Evolutionary conservation across 1,140 invertebrate species (phyloP), one percentile per base, ranked within the genome.

Genomic region (Palaemon carinicauda): DNA sequence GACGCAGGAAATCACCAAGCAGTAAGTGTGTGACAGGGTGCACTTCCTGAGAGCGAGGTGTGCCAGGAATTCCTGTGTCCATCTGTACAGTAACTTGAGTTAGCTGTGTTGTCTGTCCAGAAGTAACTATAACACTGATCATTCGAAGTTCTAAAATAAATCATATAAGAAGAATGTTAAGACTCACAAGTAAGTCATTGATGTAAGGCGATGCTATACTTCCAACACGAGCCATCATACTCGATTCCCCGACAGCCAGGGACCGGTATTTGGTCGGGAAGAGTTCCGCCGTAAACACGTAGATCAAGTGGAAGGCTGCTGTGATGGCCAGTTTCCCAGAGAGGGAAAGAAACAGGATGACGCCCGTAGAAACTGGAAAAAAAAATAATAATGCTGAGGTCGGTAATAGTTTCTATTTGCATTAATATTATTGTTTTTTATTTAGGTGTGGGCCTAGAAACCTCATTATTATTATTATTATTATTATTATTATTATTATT

Each of bases 161-260:
- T 19, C 24, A 21, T 27, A 21, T 0, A 21, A 74, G 29, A 74
- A 74, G 31, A 2, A 3, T 27, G 31, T n/a, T n/a, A 50, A 33
- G 1, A 41, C 80, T 81, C 27, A 81, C 80, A 56, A 81, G 19
- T 50, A 81, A 50, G n/a, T 81, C 80, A 27, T 81, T 81, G n/a
- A 81, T 21, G 33, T 69, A 81, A 10, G 80, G 65, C 17, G 80
- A 31, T 1, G 17, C 14, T 1, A 52, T 14, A 17, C 56, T 31
- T 3, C 80, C 80, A 24, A 71, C n/a, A 3, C 10, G 1, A 4
- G 56, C 21, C 56, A 81, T 69, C 56, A 52, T 17, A 29, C 29
- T 50, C 7, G 80, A 17, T n/a, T 51, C 29, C 17, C 80, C 52
- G 21, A 65, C 50, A 27, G 80, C 80, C 27, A 81, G 21, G 10